Percentiles rank a stretch among this genome's conserved stretches.
phyloP scores from a whole-genome alignment of 1,140 invertebrate genomes.

The Rhizoglyphus robini region DNA sequence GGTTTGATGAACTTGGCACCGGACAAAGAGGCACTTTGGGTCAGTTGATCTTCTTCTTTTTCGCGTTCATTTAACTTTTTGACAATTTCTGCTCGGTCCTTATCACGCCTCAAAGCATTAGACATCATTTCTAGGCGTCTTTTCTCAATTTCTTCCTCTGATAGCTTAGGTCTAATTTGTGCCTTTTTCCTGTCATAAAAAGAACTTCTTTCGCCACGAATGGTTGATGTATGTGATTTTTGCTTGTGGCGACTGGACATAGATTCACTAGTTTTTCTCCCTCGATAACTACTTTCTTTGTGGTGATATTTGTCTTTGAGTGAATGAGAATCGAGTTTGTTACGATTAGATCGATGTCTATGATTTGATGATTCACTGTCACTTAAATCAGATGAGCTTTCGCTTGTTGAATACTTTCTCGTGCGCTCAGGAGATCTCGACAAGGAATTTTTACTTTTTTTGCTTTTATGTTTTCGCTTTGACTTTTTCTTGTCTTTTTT shows the following conservation, averaged over 20 bases:
- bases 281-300: not conserved
- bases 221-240: not conserved
- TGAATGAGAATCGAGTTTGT: not conserved
- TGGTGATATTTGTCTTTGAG: not conserved
- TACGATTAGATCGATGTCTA: not conserved
- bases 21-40: constrained; percentile 24
- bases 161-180: constrained; percentile 32
- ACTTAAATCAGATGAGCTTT: not conserved
- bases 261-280: not conserved
- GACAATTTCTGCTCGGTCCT: constrained; percentile 48
- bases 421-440: not conserved
- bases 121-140: constrained; percentile 63
- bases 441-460: constrained; percentile 5
- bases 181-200: too few relatives aligned
- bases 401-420: not conserved
- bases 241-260: not conserved
- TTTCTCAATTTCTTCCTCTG: constrained; percentile 54
- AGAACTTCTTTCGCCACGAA: not conserved
- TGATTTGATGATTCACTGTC: constrained; percentile 5
- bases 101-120: constrained; percentile 56
- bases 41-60: constrained; percentile 40
- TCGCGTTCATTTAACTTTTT: constrained; percentile 48
- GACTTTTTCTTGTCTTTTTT: constrained; percentile 27
- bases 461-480: constrained; percentile 24
- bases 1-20: constrained; percentile 42